Percentiles rank a stretch among this genome's conserved stretches.
These are phyloP conservation scores for Galbula dea DNA, from an alignment of 2,113 vertebrate species.

Conservation along the genomic window DNA sequence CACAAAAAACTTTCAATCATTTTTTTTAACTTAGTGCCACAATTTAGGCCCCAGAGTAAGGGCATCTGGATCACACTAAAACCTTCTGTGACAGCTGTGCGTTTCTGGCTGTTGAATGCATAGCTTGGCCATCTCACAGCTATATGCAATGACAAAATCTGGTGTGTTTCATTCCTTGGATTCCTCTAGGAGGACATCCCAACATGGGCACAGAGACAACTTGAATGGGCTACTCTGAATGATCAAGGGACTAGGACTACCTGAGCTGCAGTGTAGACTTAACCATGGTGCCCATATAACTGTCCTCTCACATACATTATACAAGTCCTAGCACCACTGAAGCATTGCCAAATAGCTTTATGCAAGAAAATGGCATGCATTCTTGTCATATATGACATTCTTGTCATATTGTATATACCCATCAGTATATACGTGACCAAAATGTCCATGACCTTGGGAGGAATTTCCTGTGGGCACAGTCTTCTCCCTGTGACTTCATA, in stretches of 20 bases:
- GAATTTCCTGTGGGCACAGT: not conserved
- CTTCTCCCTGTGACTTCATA: not conserved
- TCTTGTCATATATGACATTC: too few species aligned
- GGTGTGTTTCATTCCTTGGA: not conserved
- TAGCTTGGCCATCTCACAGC: not conserved
- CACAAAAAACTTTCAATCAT: not conserved
- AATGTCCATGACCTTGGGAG: not conserved
- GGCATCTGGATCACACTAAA: not conserved
- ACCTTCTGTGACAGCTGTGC: not conserved
- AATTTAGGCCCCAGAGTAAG: not conserved
- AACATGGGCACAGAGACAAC: not conserved
- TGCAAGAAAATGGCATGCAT: not conserved
- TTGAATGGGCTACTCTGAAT: not conserved
- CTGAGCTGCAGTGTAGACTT: not conserved
- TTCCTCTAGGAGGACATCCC: not conserved
- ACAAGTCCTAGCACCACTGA: not conserved
- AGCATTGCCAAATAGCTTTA: not conserved
- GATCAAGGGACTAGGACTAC: not conserved
- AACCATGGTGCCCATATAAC: not conserved
- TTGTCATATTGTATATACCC: too few species aligned
- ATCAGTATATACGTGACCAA: not conserved
- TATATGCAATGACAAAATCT: not conserved
- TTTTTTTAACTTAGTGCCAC: not conserved
- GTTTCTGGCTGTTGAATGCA: not conserved
- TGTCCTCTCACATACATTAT: not conserved